These are phyloP conservation scores for Tetramorium parvispinum DNA, from an alignment of 1,140 invertebrate genomes.

Conservation along the genomic window DNA sequence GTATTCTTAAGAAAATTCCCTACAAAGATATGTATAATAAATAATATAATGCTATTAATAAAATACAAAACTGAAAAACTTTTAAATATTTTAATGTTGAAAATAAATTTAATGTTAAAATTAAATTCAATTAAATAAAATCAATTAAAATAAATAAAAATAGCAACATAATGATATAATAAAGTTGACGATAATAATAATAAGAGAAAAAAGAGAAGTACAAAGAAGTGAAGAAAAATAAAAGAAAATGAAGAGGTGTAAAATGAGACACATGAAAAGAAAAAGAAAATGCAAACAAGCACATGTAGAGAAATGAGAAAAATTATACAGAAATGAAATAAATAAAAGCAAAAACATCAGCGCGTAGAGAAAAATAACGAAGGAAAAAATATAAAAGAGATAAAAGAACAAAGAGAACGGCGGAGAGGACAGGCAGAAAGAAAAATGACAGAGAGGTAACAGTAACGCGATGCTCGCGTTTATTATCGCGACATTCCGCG, in stretches of 20 bases:
- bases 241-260: neutral
- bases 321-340: neutral
- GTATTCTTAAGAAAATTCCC: neutral
- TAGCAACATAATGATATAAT: neutral
- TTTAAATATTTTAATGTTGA: neutral
- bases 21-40: neutral
- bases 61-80: neutral
- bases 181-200: neutral
- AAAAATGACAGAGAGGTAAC: constrained; percentile 15
- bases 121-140: neutral
- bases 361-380: constrained; percentile 8
- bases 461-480: constrained; percentile 60
- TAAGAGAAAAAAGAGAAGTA: neutral
- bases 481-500: constrained; percentile 68
- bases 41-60: neutral
- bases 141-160: neutral
- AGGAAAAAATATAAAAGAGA: neutral
- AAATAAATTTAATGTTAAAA: neutral
- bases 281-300: neutral
- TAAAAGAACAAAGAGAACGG: constrained; percentile 15
- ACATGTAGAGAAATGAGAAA: neutral
- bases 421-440: neutral
- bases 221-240: neutral
- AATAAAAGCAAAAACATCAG: neutral
- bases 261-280: too few species aligned